phyloP scores from a whole-genome alignment of 2,888 invertebrate species.

The Lycaena phlaeas region DNA sequence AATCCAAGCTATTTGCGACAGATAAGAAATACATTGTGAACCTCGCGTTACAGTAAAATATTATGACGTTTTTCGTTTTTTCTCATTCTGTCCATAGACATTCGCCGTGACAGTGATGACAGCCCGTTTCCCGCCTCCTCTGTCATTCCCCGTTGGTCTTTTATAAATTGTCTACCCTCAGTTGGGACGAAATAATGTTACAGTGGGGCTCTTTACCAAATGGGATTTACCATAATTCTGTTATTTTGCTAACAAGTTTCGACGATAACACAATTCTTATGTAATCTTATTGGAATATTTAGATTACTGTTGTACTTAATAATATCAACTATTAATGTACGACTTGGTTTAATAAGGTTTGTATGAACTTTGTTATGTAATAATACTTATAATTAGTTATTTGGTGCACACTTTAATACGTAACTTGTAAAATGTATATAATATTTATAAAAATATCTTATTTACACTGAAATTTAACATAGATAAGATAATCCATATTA shows the following conservation, averaged over 20 bases:
- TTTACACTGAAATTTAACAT: no score
- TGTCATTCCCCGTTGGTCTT: slow-evolving; percentile 53
- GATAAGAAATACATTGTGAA: no score
- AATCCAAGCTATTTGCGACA: background rate
- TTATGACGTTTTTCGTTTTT: slow-evolving; percentile 54
- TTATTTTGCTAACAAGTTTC: slow-evolving; percentile 51
- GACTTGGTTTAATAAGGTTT: no score
- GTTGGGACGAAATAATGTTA: slow-evolving; percentile 51
- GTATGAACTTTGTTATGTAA: no score
- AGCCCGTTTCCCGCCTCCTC: slow-evolving; percentile 61
- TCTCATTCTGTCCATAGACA: slow-evolving; percentile 48
- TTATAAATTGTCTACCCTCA: slow-evolving; percentile 62
- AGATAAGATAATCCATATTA: no score
- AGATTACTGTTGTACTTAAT: background rate
- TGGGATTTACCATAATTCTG: slow-evolving; percentile 61
- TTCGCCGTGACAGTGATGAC: slow-evolving; percentile 58
- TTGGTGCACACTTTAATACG: no score
- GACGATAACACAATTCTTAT: slow-evolving; percentile 4
- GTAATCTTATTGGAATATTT: background rate
- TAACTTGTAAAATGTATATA: no score
- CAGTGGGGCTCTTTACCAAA: slow-evolving; percentile 50
- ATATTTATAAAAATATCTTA: no score
- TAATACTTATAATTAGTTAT: no score
- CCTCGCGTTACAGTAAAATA: slow-evolving; percentile 42
- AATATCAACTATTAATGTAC: no score